A percentile compares a stretch with the other conserved stretches of the same genome.
Conservation (phyloP, 2,888 invertebrate species). For the Drosophila infuscata region DNA sequence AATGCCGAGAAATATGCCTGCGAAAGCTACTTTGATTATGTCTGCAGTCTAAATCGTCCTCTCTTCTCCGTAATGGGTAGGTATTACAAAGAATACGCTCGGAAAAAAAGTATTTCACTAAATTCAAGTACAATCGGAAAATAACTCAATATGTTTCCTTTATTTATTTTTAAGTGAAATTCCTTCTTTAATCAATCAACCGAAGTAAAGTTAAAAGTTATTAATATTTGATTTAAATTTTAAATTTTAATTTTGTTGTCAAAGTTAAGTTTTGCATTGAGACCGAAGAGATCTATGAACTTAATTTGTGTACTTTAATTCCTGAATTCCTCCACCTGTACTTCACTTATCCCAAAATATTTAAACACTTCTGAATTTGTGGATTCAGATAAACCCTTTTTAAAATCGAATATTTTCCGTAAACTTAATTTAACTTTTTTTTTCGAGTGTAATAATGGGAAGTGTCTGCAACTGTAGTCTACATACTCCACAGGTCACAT, state of each 20-base stretch:
- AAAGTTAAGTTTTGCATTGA: background rate
- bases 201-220: background rate
- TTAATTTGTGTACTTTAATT: background rate
- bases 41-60: conserved; percentile 81
- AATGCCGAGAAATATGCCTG: conserved; percentile 79
- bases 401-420: background rate
- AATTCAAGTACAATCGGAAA: background rate
- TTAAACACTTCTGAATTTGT: background rate
- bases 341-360: background rate
- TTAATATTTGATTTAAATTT: too few species aligned
- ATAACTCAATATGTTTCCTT: too few species aligned
- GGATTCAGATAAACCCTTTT: background rate
- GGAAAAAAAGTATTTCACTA: background rate
- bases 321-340: rapidly evolving
- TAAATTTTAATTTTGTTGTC: background rate
- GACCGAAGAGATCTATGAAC: background rate
- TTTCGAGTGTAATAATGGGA: background rate
- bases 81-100: conserved; percentile 11
- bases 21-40: conserved; percentile 82
- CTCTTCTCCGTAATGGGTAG: conserved; percentile 82
- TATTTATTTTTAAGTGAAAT: too few species aligned
- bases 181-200: too few species aligned
- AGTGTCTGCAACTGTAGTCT: background rate
- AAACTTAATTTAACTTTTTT: background rate
- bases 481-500: conserved; percentile 65